phyloP scores from a whole-genome alignment of 2,888 invertebrate genomes.

The Lamproptera curius region DNA sequence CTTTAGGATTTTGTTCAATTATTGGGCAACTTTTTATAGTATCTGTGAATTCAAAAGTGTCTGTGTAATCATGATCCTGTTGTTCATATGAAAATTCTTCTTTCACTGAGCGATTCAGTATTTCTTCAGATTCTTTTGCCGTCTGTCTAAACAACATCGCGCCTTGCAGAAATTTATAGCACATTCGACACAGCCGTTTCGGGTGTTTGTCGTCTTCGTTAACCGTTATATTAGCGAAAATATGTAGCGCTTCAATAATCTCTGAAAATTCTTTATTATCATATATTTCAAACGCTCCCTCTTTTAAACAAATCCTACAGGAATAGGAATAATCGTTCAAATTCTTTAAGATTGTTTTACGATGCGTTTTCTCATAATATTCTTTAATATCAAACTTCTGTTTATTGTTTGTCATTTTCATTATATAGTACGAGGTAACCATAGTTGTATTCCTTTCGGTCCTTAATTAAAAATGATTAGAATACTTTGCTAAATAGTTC shows the following conservation, averaged over 20 bases:
- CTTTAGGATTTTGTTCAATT: constrained; percentile 24
- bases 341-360: constrained; percentile 15
- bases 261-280: constrained; percentile 29
- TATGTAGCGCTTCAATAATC: constrained; percentile 42
- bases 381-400: constrained; percentile 21
- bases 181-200: constrained; percentile 48
- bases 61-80: constrained; percentile 18
- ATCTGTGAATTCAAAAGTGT: constrained; percentile 7
- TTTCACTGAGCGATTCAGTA: constrained; percentile 37
- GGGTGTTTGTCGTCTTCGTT: constrained; percentile 43
- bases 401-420: constrained; percentile 28
- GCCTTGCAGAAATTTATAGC: constrained; percentile 45
- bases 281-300: constrained; percentile 44
- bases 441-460: no score
- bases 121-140: constrained; percentile 42
- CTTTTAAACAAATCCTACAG: constrained; percentile 55
- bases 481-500: no score
- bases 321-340: constrained; percentile 4
- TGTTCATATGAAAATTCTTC: constrained; percentile 20
- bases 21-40: constrained; percentile 23
- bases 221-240: constrained; percentile 41
- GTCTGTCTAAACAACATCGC: constrained; percentile 49
- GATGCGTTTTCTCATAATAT: constrained; percentile 25
- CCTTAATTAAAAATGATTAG: no score
- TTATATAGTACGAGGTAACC: constrained; percentile 36